A percentile compares a stretch with the other conserved stretches of the same genome.
These are phyloP conservation scores for Paradisaea rubra DNA, from an alignment of 2,113 vertebrate species.

Conservation along the genomic window DNA sequence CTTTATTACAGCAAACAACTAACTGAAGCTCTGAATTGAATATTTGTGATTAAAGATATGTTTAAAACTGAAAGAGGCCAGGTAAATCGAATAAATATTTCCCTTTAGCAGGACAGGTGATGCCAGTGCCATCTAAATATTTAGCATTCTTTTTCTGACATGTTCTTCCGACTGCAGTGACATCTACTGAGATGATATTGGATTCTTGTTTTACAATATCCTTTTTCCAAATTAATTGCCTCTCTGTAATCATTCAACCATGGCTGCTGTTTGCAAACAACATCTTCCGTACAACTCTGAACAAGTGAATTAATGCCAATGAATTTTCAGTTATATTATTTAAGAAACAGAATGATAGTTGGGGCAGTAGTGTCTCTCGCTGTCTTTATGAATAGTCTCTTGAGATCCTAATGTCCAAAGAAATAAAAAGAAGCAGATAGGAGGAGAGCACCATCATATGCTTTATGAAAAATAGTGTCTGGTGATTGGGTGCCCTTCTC, in stretches of 20 bases:
- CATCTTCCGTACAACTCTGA: slow-evolving; percentile 26
- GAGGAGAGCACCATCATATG: background rate
- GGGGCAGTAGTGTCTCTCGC: background rate
- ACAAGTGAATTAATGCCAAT: slow-evolving; percentile 34
- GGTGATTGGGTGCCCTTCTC: background rate
- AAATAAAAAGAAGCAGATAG: background rate
- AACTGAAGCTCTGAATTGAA: background rate
- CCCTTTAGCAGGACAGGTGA: background rate
- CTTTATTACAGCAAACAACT: background rate
- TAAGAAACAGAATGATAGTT: background rate
- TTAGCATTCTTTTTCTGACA: background rate
- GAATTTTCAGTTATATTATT: background rate
- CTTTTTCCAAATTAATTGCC: slow-evolving; percentile 61
- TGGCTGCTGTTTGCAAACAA: slow-evolving; percentile 36
- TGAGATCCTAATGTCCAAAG: background rate
- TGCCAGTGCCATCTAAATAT: background rate
- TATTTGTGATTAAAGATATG: background rate
- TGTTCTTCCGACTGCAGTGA: slow-evolving; percentile 50
- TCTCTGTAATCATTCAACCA: slow-evolving; percentile 35
- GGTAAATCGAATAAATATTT: slow-evolving; percentile 2
- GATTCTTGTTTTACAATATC: slow-evolving; percentile 35
- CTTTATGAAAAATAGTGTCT: background rate
- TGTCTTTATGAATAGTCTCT: background rate
- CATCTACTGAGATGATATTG: slow-evolving; percentile 56
- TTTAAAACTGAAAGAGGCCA: background rate